Conservation (phyloP, 2,797 vertebrate species). For the Sphaeramia orbicularis region DNA sequence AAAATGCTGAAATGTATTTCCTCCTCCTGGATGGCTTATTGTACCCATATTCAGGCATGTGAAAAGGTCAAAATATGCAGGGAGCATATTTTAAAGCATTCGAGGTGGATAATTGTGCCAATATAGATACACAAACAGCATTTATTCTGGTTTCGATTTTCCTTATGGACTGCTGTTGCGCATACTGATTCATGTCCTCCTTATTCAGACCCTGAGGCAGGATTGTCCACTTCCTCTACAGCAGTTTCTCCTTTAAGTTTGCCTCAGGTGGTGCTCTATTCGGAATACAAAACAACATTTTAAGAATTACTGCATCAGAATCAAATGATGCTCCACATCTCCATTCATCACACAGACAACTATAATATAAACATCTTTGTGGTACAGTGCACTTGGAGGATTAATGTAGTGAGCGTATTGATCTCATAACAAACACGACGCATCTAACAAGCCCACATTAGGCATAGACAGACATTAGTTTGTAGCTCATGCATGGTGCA, state of each 20-base stretch:
- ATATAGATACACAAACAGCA: slow-evolving; percentile 54
- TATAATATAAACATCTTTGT: slow-evolving; percentile 50
- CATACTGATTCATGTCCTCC: slow-evolving; percentile 33
- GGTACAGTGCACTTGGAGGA: slow-evolving; percentile 45
- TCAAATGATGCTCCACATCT: slow-evolving; percentile 41
- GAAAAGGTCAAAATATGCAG: slow-evolving; percentile 68
- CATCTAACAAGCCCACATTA: slow-evolving; percentile 53
- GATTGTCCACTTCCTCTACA: slow-evolving; percentile 20
- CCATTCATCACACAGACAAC: slow-evolving; percentile 47
- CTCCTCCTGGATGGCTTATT: slow-evolving; percentile 43
- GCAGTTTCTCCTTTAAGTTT: slow-evolving; percentile 39
- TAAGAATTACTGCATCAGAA: slow-evolving; percentile 38
- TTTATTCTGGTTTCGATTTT: slow-evolving; percentile 55
- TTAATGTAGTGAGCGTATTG: slow-evolving; percentile 67
- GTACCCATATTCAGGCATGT: slow-evolving; percentile 49
- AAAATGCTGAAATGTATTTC: slow-evolving; percentile 39
- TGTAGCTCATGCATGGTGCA: slow-evolving; percentile 54
- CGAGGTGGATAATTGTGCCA: slow-evolving; percentile 61
- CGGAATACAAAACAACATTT: slow-evolving; percentile 41
- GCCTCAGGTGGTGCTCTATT: slow-evolving; percentile 40
- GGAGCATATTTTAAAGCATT: slow-evolving; percentile 48
- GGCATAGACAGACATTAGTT: slow-evolving; percentile 59
- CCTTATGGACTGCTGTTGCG: slow-evolving; percentile 25
- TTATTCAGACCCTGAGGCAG: slow-evolving; percentile 26
- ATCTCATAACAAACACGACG: slow-evolving; percentile 53